These are phyloP conservation scores for Podabrus alpinus DNA, from an alignment of 2,888 invertebrate species.

Conservation along the genomic window DNA sequence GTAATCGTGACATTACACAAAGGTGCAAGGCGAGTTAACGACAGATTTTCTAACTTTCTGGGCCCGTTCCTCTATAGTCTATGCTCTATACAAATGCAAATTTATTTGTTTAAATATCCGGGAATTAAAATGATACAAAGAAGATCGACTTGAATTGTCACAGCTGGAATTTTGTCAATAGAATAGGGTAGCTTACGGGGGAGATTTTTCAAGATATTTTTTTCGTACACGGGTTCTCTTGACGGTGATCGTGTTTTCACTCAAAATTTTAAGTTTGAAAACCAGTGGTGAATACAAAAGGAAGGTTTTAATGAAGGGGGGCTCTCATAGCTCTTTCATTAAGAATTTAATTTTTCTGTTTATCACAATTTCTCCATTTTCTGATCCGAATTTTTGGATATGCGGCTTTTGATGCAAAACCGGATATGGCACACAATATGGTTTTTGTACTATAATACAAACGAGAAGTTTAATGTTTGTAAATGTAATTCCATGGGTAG, in stretches of 20 bases:
- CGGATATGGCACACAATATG: too few species aligned
- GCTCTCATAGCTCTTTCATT: too few species aligned
- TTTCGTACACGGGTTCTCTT: not conserved
- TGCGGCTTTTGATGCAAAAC: too few species aligned
- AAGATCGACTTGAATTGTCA: not conserved
- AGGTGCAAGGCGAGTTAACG: not conserved
- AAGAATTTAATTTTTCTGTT: too few species aligned
- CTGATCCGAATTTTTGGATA: too few species aligned
- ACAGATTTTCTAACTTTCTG: conserved; percentile 15
- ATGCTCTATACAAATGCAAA: conserved; percentile 9
- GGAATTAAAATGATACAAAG: not conserved
- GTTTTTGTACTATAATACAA: too few species aligned
- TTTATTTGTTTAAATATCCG: conserved; percentile 7
- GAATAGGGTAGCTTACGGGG: not conserved
- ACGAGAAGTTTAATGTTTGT: too few species aligned
- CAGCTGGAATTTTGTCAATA: not conserved
- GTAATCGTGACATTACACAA: conserved; percentile 2
- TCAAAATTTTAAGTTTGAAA: not conserved
- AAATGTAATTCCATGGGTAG: too few species aligned
- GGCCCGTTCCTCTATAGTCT: conserved; percentile 8
- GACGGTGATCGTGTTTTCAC: not conserved
- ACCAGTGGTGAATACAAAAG: not conserved
- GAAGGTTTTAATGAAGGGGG: too few species aligned
- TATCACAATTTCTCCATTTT: too few species aligned
- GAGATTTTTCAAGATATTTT: not conserved